phyloP scores from a whole-genome alignment of 2,797 vertebrate species.

The Parotocinclus haroldoi region DNA sequence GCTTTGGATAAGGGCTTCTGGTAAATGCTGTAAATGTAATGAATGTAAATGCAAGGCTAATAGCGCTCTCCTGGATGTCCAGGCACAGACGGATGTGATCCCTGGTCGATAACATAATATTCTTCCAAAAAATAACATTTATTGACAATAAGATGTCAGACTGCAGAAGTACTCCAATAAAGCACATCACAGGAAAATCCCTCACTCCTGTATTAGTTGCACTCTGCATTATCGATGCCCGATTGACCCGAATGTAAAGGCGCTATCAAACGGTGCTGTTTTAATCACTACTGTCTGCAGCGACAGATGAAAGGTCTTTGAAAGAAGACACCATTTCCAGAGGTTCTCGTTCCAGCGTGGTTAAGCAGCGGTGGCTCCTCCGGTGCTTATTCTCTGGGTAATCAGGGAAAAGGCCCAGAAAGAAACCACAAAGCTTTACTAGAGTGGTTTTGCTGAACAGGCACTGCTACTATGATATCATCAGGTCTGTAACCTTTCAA shows the following conservation, averaged over 20 bases:
- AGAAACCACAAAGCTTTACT: background rate
- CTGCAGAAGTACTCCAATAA: constrained; percentile 19
- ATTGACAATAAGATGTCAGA: constrained; percentile 24
- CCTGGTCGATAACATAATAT: too few relatives aligned
- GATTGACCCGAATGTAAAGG: constrained; percentile 43
- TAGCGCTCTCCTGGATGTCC: too few relatives aligned
- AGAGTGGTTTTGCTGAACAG: too few relatives aligned
- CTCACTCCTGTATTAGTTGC: constrained; percentile 48
- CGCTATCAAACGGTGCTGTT: constrained; percentile 44
- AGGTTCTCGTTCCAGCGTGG: constrained; percentile 1
- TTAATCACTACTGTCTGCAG: constrained; percentile 42
- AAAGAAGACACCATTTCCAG: constrained; percentile 41
- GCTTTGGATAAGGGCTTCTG: too few relatives aligned
- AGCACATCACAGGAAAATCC: constrained; percentile 36
- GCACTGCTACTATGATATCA: too few relatives aligned
- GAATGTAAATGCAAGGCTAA: too few relatives aligned
- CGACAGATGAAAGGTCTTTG: constrained; percentile 47
- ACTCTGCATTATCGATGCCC: constrained; percentile 50
- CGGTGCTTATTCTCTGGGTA: constrained; percentile 2
- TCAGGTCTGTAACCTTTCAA: too few relatives aligned
- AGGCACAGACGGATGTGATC: too few relatives aligned
- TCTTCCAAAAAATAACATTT: constrained; percentile 20
- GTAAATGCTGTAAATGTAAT: too few relatives aligned
- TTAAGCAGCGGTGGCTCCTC: constrained; percentile 6
- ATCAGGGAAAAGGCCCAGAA: background rate